phyloP scores from a whole-genome alignment of 2,888 invertebrate species.

The Scaptomyza cyrtandrae region DNA sequence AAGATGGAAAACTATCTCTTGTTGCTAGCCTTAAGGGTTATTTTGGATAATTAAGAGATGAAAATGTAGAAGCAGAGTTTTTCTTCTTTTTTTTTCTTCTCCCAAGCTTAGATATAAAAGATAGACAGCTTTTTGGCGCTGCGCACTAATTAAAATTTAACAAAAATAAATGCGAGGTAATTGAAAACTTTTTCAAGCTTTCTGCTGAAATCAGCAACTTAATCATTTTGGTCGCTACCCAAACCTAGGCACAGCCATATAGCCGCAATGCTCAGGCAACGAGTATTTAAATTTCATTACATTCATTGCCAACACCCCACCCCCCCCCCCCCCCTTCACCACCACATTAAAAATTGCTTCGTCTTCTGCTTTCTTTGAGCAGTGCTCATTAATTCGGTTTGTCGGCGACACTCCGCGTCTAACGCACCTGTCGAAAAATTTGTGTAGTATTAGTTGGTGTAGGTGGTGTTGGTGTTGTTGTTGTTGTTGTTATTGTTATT shows the following conservation, averaged over 20 bases:
- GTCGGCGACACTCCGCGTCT: slow-evolving; percentile 40
- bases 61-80: slow-evolving; percentile 10
- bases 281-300: slow-evolving; percentile 70
- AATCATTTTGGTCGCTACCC: slow-evolving; percentile 49
- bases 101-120: slow-evolving; percentile 7
- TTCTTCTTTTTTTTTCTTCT: background rate
- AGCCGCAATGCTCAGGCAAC: slow-evolving; percentile 8
- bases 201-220: slow-evolving; percentile 69
- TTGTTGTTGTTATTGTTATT: slow-evolving; percentile 21
- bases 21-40: background rate
- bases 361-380: background rate
- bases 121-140: slow-evolving; percentile 2
- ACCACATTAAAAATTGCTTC: background rate
- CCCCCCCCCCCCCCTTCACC: background rate
- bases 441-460: background rate
- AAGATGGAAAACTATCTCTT: no score
- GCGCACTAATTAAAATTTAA: slow-evolving; percentile 74
- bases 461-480: slow-evolving; percentile 21
- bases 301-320: slow-evolving; percentile 29
- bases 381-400: slow-evolving; percentile 75
- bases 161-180: slow-evolving; percentile 77
- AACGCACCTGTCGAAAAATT: slow-evolving; percentile 58
- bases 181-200: slow-evolving; percentile 71
- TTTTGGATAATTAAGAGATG: slow-evolving; percentile 21
- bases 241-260: slow-evolving; percentile 32